phyloP scores from a whole-genome alignment of 2,888 invertebrate species.

The Plebejus anna region DNA sequence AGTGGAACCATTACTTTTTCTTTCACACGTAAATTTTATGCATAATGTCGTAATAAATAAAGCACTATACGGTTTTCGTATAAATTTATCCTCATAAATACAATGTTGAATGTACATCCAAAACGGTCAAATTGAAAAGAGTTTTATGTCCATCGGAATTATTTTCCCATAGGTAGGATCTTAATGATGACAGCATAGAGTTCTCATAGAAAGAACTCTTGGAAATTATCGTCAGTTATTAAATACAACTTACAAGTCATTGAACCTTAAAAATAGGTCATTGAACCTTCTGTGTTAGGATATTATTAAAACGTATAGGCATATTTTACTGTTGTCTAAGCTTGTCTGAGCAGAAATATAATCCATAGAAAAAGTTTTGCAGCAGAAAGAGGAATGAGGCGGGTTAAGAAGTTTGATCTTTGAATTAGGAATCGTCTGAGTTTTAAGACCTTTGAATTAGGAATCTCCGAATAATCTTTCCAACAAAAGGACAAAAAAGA shows the following conservation, averaged over 20 bases:
- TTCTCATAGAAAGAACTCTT: neutral
- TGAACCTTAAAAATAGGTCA: neutral
- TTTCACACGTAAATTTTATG: constrained; percentile 4
- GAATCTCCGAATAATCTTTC: neutral
- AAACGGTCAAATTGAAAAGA: neutral
- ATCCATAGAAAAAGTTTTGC: neutral
- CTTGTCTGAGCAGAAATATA: neutral
- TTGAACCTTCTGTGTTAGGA: neutral
- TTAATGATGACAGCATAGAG: neutral
- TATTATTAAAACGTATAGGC: neutral
- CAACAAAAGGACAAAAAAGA: neutral
- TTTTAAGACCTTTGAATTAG: no score
- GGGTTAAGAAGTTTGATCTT: neutral
- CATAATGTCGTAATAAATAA: neutral
- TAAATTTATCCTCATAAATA: neutral
- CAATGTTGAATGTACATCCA: neutral
- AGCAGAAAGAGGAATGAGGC: neutral
- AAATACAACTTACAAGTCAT: no score
- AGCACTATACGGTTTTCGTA: neutral
- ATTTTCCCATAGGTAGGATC: neutral
- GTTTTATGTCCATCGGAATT: neutral
- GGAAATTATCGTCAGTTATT: no score
- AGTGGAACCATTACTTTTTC: neutral
- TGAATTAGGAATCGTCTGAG: neutral
- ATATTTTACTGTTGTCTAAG: neutral